Base-by-base conservation (phyloP, 2,888 invertebrate species). In the Andrena fulva region DNA sequence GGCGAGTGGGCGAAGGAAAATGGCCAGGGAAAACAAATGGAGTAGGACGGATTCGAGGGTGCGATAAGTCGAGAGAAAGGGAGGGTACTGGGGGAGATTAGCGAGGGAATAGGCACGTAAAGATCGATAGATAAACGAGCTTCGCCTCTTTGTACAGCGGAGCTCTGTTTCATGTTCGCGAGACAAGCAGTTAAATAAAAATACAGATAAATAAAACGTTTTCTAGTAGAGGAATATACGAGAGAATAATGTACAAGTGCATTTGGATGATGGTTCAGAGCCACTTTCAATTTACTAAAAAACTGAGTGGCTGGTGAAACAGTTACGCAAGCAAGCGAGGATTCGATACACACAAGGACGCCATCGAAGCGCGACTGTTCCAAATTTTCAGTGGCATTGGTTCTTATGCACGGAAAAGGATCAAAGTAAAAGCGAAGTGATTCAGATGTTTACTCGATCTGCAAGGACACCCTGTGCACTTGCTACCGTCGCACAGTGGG, bases 161-260 rank as follows among this genome's bases (percentile, higher is more conserved):
- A 73, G 80, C 80, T 69, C 68, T 67, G 52, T 80, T 84, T 75
- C 62, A 67, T 80, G 80, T 69, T 84, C 73, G 27, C 77, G 59
- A 31, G 54, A 60, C 29, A 16, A 29, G 67, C 27, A 5, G 52
- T n/a, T 52, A 42, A 42, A 16, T 42, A 3, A 42, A 42, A 42
- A 42, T 16, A 42, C 16, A 42, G 42, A 42, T 42, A 42, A 16
- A 42, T 42, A 42, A 16, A 42, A 12, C 4, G 42, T 1, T 4
- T 42, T 42, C 42, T 16, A 16, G 42, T 4, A 16, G 42, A 42
- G 42, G 42, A 42, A 42, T 42, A 42, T 12, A 12, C 42, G 42
- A 4, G 42, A 16, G 42, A 42, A 42, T 42, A 42, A 42, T 12
- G 42, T 42, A 4, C 42, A 42, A 42, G 42, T 42, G 42, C 42